A percentile compares a stretch with the other conserved stretches of the same genome.
Evolutionary conservation across 2,888 invertebrate species (phyloP).

Genomic region (Drosophila buzzatii): DNA sequence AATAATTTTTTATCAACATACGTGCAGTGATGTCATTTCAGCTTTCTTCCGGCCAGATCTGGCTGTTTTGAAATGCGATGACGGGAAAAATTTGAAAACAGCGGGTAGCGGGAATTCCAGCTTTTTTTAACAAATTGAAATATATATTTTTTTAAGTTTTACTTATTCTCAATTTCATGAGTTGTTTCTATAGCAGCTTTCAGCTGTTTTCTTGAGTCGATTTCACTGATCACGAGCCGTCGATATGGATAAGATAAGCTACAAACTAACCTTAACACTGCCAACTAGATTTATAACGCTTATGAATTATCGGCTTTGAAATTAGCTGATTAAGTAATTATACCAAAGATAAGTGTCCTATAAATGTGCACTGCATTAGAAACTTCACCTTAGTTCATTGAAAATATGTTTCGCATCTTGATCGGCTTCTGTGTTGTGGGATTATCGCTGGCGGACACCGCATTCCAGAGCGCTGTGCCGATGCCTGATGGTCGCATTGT

Average conservation of each 20-base stretch:
- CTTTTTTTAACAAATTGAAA: too few relatives aligned
- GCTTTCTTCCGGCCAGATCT: too few relatives aligned
- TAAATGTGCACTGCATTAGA: conserved; percentile 25
- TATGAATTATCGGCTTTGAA: conserved; percentile 25
- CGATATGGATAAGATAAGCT: conserved; percentile 42
- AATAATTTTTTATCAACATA: background rate
- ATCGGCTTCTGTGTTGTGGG: conserved; percentile 48
- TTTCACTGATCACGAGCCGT: too few relatives aligned
- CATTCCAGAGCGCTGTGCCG: conserved; percentile 38
- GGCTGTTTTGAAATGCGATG: too few relatives aligned
- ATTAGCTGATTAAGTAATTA: conserved; percentile 7
- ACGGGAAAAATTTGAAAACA: too few relatives aligned
- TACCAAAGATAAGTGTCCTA: conserved; percentile 24
- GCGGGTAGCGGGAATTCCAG: too few relatives aligned
- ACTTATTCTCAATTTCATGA: too few relatives aligned
- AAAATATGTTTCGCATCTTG: conserved; percentile 64
- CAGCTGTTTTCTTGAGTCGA: too few relatives aligned
- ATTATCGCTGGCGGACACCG: conserved; percentile 44
- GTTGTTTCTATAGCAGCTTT: too few relatives aligned
- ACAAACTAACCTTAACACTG: conserved; percentile 18
- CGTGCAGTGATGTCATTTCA: too few relatives aligned
- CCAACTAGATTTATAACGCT: conserved; percentile 29
- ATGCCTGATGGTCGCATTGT: conserved; percentile 80
- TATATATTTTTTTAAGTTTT: too few relatives aligned
- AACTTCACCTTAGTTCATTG: conserved; percentile 46